A percentile compares a stretch with the other conserved stretches of the same genome.
Evolutionary conservation across 2,113 vertebrate genomes (phyloP).

Genomic region (Pyrgilauda ruficollis): DNA sequence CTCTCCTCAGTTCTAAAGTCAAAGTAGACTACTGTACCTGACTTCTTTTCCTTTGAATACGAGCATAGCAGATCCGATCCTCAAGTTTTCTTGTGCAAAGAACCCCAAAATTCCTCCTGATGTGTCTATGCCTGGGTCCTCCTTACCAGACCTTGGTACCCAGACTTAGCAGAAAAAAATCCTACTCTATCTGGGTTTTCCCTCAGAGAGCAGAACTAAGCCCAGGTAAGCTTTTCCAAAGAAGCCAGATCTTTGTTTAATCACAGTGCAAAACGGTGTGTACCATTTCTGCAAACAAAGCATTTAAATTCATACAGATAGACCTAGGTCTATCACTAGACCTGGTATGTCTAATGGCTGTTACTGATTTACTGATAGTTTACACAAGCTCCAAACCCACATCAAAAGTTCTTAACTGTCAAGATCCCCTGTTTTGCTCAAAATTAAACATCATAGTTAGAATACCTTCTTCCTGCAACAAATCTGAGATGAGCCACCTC

Average conservation of each 20-base stretch:
- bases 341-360: neutral
- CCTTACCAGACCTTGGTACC: neutral
- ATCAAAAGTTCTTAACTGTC: neutral
- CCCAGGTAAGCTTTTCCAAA: neutral
- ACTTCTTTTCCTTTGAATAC: neutral
- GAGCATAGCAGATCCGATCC: neutral
- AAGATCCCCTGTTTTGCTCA: neutral
- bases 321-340: neutral
- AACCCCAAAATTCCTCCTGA: neutral
- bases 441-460: neutral
- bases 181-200: neutral
- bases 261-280: neutral
- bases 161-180: neutral
- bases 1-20: neutral
- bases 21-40: neutral
- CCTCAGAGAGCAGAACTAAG: neutral
- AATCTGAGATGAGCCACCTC: neutral
- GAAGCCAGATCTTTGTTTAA: neutral
- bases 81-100: neutral
- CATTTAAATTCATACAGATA: neutral
- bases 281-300: neutral
- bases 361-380: neutral
- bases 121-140: neutral
- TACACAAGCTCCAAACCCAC: neutral
- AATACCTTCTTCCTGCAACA: neutral